Evolutionary conservation across 2,113 vertebrate species (phyloP).

Genomic region (Vidua macroura): DNA sequence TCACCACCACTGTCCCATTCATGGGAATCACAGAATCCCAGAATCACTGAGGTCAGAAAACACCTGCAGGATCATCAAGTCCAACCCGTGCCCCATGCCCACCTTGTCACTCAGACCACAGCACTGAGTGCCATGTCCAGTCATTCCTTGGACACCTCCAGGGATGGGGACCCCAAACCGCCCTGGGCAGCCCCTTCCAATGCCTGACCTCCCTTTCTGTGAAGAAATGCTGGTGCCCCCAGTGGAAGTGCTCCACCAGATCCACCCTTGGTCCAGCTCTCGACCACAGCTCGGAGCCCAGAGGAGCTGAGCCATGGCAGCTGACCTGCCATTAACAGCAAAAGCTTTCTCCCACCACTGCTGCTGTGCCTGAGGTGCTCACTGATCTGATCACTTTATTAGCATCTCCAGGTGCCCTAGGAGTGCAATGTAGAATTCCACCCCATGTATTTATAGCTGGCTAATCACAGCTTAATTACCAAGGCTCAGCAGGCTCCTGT

Average conservation of each 20-base stretch:
- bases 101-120: neutral
- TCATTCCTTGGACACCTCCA: neutral
- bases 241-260: fast-evolving
- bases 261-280: fast-evolving
- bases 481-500: constrained; percentile 68
- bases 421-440: constrained; percentile 39
- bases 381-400: neutral
- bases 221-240: neutral
- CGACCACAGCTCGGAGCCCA: fast-evolving
- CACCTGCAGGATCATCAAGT: neutral
- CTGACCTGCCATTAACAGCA: fast-evolving
- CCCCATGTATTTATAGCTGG: constrained; percentile 60
- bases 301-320: neutral
- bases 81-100: fast-evolving
- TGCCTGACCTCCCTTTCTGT: neutral
- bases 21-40: neutral
- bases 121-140: neutral
- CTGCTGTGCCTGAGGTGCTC: neutral
- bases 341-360: neutral
- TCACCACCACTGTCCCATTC: neutral
- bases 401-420: neutral
- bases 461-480: constrained; percentile 81
- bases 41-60: neutral
- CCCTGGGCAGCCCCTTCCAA: neutral
- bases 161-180: neutral